Evolutionary conservation across 1,140 invertebrate genomes (phyloP).

Genomic region (Sycophila sp.): DNA sequence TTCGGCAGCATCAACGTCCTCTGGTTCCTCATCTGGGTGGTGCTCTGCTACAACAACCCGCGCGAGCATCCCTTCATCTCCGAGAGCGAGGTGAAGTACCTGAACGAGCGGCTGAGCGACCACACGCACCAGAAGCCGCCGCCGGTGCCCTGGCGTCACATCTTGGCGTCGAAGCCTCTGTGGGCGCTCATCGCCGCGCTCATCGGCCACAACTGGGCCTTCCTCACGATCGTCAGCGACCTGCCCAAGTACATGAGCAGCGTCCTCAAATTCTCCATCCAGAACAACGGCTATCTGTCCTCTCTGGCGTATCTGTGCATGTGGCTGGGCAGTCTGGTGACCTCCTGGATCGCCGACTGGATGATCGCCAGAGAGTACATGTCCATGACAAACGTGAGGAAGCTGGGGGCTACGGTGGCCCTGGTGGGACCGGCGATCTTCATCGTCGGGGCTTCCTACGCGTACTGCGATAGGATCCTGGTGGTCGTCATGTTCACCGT

Average conservation of each 20-base stretch:
- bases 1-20: slow-evolving; percentile 67
- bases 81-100: slow-evolving; percentile 72
- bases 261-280: slow-evolving; percentile 81
- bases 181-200: slow-evolving; percentile 71
- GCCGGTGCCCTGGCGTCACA: slow-evolving; percentile 68
- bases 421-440: slow-evolving; percentile 69
- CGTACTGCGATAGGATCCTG: slow-evolving; percentile 68
- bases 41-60: slow-evolving; percentile 73
- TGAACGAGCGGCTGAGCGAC: slow-evolving; percentile 58
- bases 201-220: slow-evolving; percentile 85
- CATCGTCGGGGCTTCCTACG: slow-evolving; percentile 71
- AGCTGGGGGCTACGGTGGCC: slow-evolving; percentile 71
- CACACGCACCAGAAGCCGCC: slow-evolving; percentile 44
- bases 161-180: slow-evolving; percentile 72
- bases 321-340: slow-evolving; percentile 71
- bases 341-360: slow-evolving; percentile 71
- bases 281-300: slow-evolving; percentile 71
- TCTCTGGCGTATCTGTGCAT: slow-evolving; percentile 72
- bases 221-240: slow-evolving; percentile 86
- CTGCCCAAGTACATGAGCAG: slow-evolving; percentile 87
- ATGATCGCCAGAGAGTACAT: slow-evolving; percentile 67
- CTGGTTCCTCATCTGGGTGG: slow-evolving; percentile 62
- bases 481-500: slow-evolving; percentile 76
- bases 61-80: slow-evolving; percentile 77
- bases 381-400: slow-evolving; percentile 70